Evolutionary conservation across 2,888 invertebrate genomes (phyloP).

Genomic region (Octodonta nipae): DNA sequence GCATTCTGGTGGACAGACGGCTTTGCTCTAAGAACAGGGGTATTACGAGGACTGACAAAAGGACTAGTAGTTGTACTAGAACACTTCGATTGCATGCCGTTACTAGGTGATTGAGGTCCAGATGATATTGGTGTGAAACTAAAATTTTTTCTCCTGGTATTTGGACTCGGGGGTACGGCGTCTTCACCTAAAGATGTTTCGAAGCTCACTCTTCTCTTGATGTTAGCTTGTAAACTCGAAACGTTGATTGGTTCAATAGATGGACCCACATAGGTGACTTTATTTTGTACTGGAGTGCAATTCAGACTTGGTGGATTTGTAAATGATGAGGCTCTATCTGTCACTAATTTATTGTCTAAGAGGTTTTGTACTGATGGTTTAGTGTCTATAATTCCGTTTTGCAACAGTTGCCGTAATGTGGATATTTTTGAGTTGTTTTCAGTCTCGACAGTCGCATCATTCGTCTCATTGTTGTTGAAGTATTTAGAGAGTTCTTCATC

Average conservation of each 20-base stretch:
- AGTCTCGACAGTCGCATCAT: constrained; percentile 19
- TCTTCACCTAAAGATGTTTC: constrained; percentile 36
- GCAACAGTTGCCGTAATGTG: constrained; percentile 55
- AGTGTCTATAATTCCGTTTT: constrained; percentile 23
- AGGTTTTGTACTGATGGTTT: constrained; percentile 16
- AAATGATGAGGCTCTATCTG: too few relatives aligned
- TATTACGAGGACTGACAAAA: constrained; percentile 62
- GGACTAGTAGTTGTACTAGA: constrained; percentile 62
- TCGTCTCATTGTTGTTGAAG: constrained; percentile 46
- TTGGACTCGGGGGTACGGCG: constrained; percentile 58
- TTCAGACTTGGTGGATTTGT: neutral
- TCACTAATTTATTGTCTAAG: neutral
- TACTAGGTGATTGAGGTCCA: constrained; percentile 50
- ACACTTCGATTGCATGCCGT: constrained; percentile 40
- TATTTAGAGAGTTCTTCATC: constrained; percentile 76
- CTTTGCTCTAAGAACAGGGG: constrained; percentile 56
- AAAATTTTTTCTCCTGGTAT: constrained; percentile 63
- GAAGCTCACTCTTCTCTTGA: constrained; percentile 43
- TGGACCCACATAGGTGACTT: constrained; percentile 8
- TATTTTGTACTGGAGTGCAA: constrained; percentile 9
- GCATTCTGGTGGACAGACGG: constrained; percentile 43
- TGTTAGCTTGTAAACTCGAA: constrained; percentile 9
- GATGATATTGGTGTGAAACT: constrained; percentile 80
- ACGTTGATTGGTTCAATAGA: constrained; percentile 10
- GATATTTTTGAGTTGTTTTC: constrained; percentile 46